Conservation (phyloP, 2,113 vertebrate species). For the Psittacara wagleri region DNA sequence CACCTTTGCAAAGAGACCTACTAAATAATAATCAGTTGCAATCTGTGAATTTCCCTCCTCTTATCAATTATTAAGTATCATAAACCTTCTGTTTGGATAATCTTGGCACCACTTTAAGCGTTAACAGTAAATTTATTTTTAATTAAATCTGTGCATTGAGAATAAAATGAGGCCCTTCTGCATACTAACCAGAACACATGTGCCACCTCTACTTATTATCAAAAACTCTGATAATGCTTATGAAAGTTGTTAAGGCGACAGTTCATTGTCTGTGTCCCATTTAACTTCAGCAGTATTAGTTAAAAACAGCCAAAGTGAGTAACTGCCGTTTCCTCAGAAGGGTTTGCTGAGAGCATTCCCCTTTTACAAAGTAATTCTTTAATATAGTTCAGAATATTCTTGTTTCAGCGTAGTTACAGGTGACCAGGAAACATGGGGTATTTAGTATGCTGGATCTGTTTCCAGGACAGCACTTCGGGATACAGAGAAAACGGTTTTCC, state of each 20-base stretch:
- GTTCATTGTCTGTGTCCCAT: slow-evolving; percentile 61
- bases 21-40: slow-evolving; percentile 78
- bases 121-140: slow-evolving; percentile 84
- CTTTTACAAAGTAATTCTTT: not conserved
- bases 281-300: slow-evolving; percentile 30
- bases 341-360: not conserved
- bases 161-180: slow-evolving; percentile 67
- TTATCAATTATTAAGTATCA: slow-evolving; percentile 82
- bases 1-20: slow-evolving; percentile 74
- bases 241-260: slow-evolving; percentile 58
- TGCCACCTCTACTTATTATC: slow-evolving; percentile 61
- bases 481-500: not conserved
- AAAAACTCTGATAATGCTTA: slow-evolving; percentile 60
- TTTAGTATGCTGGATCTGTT: not conserved
- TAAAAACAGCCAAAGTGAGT: slow-evolving; percentile 12
- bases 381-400: not conserved
- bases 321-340: not conserved
- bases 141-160: slow-evolving; percentile 79
- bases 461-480: not conserved
- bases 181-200: slow-evolving; percentile 65
- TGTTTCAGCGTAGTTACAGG: not conserved
- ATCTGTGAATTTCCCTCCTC: slow-evolving; percentile 58
- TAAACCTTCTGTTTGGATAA: slow-evolving; percentile 78
- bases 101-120: slow-evolving; percentile 76
- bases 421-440: not conserved